phyloP scores from a whole-genome alignment of 1,140 invertebrate genomes.

The Apocrypta bakeri region DNA sequence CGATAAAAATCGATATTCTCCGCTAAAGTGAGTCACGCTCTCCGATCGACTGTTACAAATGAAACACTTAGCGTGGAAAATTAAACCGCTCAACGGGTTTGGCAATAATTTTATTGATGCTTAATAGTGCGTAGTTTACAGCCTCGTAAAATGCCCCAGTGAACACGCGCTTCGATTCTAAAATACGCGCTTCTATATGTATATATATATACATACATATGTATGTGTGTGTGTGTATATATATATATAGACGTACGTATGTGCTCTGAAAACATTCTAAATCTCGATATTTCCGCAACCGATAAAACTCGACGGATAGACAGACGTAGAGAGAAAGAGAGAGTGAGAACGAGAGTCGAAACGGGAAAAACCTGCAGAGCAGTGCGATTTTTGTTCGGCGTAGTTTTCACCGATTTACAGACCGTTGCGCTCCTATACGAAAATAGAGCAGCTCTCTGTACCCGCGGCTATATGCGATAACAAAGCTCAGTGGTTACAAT shows the following conservation, averaged over 20 bases:
- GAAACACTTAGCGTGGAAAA: conserved; percentile 12
- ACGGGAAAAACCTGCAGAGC: not conserved
- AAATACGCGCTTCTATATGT: not conserved
- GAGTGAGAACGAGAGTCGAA: not conserved
- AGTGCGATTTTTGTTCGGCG: not conserved
- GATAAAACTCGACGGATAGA: conserved; percentile 1
- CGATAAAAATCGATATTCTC: not conserved
- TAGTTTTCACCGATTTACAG: not conserved
- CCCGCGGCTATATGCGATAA: conserved; percentile 3
- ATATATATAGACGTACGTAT: not conserved
- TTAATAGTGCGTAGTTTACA: conserved; percentile 22
- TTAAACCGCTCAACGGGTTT: not conserved
- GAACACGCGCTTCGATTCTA: not conserved
- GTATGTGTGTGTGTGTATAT: not conserved
- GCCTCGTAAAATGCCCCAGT: not conserved
- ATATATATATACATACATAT: not conserved
- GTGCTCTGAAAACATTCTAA: conserved; percentile 17
- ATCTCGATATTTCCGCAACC: not conserved
- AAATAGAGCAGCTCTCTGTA: not conserved
- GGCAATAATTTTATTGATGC: conserved; percentile 24
- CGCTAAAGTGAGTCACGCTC: not conserved
- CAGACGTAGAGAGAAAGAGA: not conserved
- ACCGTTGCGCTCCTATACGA: not conserved
- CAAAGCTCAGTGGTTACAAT: conserved; percentile 2
- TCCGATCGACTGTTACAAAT: conserved; percentile 15